Percentiles rank a stretch among this genome's conserved stretches.
These are phyloP conservation scores for Centropristis striata DNA, from an alignment of 2,113 vertebrate species.

Conservation along the genomic window DNA sequence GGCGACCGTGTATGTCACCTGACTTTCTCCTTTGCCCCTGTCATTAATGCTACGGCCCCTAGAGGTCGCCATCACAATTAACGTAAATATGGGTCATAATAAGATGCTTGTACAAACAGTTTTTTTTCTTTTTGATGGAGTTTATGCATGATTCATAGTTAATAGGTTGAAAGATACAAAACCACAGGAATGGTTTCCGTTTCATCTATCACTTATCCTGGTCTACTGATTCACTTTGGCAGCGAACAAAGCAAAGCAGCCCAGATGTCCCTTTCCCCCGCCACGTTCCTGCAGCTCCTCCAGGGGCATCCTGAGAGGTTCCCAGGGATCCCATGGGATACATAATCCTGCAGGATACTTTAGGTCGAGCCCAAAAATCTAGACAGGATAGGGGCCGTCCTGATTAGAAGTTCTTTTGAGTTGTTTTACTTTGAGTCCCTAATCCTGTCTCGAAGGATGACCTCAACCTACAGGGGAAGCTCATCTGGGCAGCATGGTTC, in stretches of 20 bases:
- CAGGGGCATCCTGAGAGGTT: not conserved
- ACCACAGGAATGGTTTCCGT: not conserved
- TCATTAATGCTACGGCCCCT: no score
- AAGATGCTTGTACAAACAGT: no score
- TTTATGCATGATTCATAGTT: not conserved
- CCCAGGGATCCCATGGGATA: not conserved
- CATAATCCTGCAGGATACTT: not conserved
- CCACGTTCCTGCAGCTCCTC: not conserved
- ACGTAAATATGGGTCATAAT: no score
- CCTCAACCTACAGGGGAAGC: not conserved
- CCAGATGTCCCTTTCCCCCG: not conserved
- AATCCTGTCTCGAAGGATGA: not conserved
- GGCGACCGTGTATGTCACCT: no score
- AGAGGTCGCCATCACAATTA: no score
- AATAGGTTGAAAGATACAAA: not conserved
- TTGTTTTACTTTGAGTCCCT: not conserved
- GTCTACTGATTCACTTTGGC: not conserved
- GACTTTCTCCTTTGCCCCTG: no score
- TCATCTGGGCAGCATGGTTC: not conserved
- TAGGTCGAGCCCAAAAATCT: not conserved
- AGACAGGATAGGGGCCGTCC: not conserved
- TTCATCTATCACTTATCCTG: not conserved
- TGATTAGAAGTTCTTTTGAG: constrained; percentile 20
- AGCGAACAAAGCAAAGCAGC: not conserved
- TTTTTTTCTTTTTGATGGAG: not conserved